These are phyloP conservation scores for Sphaerophoria taeniata DNA, from an alignment of 2,888 invertebrate genomes.

Conservation along the genomic window DNA sequence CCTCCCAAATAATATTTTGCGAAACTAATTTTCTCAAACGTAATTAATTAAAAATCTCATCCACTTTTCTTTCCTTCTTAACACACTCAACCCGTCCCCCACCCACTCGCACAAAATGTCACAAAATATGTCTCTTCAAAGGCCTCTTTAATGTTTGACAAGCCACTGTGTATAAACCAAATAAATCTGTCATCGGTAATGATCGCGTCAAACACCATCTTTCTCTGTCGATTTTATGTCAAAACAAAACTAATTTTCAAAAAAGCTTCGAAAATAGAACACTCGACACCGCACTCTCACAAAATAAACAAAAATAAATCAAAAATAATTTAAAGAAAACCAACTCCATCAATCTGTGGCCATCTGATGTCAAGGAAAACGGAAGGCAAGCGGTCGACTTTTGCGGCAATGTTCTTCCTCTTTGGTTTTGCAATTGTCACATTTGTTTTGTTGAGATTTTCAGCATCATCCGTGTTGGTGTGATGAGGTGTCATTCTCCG, in stretches of 20 bases:
- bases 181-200: constrained; percentile 66
- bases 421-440: constrained; percentile 64
- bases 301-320: constrained; percentile 8
- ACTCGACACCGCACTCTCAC: background rate
- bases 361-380: constrained; percentile 25
- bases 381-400: background rate
- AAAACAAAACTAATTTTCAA: constrained; percentile 44
- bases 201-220: constrained; percentile 46
- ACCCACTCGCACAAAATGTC: background rate
- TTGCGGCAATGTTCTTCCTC: constrained; percentile 55
- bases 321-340: constrained; percentile 28
- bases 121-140: constrained; percentile 32
- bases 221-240: constrained; percentile 51
- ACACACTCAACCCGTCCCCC: background rate
- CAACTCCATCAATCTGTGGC: constrained; percentile 54
- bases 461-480: constrained; percentile 48
- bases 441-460: constrained; percentile 72
- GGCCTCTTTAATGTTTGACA: constrained; percentile 34
- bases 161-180: constrained; percentile 15
- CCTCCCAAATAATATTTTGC: no score
- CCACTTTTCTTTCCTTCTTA: no score
- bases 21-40: no score
- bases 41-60: no score
- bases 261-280: constrained; percentile 39
- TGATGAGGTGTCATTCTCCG: constrained; percentile 44